Evolutionary conservation across 2,888 invertebrate species (phyloP), one percentile per base, ranked within the genome.

Genomic region (Drosophila merina): DNA sequence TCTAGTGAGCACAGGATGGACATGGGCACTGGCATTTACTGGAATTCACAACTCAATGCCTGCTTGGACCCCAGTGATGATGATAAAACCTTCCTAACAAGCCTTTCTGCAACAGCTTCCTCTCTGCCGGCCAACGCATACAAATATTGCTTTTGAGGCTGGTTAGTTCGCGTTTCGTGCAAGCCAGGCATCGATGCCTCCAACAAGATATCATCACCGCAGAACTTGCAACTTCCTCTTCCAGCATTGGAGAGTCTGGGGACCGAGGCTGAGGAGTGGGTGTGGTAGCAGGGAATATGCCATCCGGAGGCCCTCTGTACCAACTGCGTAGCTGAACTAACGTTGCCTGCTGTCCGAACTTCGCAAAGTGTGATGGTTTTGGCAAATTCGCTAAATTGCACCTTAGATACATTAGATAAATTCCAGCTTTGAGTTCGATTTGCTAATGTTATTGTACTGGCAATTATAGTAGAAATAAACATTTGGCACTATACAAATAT

Each of bases 91-190:
- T 33, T 50, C 72, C 72, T 78, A 88, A 88, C 86, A 79, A 85
- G 88, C 73, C 77, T 85, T 82, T 85, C 78, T 77, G 78, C 89
- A 88, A 80, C 84, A 76, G 80, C 80, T 76, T 76, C 86, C 79
- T 69, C 44, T 10, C 44, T 9, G 20, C 44, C 44, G 9, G 25
- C 10, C 20, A 9, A 88, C 88, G 85, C 86, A 81, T 88, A 86
- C 74, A 86, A 84, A 88, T 88, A 88, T 84, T 88, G 84, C 75
- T 74, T 77, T 79, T 71, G 64, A 72, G 72, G 56, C 72, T 59
- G 69, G 67, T 72, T 58, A 59, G 66, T 54, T 62, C 72, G 67
- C 72, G 77, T 76, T 85, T 77, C 84, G 88, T 88, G 88, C 85
- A 75, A 64, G 67, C 69, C 75, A 64, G 63, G 69, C 76, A 76